Evolutionary conservation across 1,140 invertebrate species (phyloP).

Genomic region (Drosophila nasuta): DNA sequence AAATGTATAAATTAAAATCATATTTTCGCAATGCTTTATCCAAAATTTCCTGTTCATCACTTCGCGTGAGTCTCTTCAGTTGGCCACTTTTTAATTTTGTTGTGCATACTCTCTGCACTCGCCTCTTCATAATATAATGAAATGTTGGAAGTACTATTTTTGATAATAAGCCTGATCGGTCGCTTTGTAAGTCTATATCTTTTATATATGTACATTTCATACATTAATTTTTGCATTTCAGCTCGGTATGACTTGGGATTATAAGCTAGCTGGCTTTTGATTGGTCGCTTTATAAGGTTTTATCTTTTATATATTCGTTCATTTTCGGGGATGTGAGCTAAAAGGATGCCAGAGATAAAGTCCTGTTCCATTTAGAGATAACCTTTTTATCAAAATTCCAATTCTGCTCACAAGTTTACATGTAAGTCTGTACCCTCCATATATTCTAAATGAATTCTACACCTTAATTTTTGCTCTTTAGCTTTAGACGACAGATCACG

Average conservation of each 20-base stretch:
- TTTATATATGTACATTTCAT: not conserved
- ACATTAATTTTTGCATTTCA: not conserved
- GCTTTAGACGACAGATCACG: too few species aligned
- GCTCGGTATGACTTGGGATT: conserved; percentile 21
- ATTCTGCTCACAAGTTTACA: too few species aligned
- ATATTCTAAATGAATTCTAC: too few species aligned
- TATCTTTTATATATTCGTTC: too few species aligned
- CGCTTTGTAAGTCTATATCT: conserved; percentile 5
- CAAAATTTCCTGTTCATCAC: not conserved
- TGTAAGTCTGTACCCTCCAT: too few species aligned
- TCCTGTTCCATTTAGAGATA: too few species aligned
- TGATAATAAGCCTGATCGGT: conserved; percentile 2
- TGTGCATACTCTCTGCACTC: not conserved
- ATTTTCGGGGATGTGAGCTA: too few species aligned
- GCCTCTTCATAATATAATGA: conserved; percentile 2
- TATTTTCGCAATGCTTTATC: not conserved
- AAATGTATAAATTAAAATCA: conserved; percentile 14
- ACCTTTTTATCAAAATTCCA: too few species aligned
- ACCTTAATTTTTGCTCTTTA: too few species aligned
- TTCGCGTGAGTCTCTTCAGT: not conserved
- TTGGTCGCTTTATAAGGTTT: too few species aligned
- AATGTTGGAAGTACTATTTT: not conserved
- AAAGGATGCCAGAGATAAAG: too few species aligned
- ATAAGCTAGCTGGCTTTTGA: not conserved
- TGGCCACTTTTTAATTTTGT: conserved; percentile 5